These are phyloP conservation scores for Microcebus tavaratra DNA, from an alignment of 2,113 vertebrate genomes.

Conservation along the genomic window DNA sequence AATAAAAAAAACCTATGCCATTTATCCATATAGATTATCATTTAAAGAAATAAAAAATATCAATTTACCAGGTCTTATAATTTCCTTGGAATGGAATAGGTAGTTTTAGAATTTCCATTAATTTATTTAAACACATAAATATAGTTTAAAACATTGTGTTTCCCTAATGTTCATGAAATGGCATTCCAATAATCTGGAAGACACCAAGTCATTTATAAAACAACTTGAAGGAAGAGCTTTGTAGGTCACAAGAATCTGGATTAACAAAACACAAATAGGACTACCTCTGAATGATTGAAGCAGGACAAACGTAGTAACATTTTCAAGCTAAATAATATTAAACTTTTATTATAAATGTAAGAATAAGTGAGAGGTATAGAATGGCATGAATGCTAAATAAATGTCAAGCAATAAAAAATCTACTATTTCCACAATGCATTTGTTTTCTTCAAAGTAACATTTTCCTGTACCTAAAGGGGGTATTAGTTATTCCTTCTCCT, in stretches of 20 bases:
- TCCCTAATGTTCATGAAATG: not conserved
- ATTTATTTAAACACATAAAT: not conserved
- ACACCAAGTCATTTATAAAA: not conserved
- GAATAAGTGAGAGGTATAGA: not conserved
- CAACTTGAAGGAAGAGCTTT: not conserved
- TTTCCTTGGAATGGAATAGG: not conserved
- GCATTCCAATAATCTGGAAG: not conserved
- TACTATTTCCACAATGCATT: not conserved
- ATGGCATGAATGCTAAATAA: not conserved
- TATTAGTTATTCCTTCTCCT: constrained; percentile 51
- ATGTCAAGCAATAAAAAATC: not conserved
- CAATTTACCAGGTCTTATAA: not conserved
- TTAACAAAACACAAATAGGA: not conserved
- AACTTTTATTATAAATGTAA: not conserved
- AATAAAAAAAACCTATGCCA: not conserved
- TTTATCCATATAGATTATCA: not conserved
- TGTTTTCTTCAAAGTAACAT: constrained; percentile 35
- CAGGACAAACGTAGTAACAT: not conserved
- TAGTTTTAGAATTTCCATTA: not conserved
- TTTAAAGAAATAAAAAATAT: not conserved
- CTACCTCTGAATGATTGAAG: not conserved
- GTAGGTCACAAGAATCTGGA: not conserved
- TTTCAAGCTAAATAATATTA: not conserved
- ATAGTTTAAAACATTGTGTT: not conserved
- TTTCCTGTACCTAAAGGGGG: not conserved